These are phyloP conservation scores for Epistrophe grossulariae DNA, from an alignment of 2,888 invertebrate species.

Conservation along the genomic window DNA sequence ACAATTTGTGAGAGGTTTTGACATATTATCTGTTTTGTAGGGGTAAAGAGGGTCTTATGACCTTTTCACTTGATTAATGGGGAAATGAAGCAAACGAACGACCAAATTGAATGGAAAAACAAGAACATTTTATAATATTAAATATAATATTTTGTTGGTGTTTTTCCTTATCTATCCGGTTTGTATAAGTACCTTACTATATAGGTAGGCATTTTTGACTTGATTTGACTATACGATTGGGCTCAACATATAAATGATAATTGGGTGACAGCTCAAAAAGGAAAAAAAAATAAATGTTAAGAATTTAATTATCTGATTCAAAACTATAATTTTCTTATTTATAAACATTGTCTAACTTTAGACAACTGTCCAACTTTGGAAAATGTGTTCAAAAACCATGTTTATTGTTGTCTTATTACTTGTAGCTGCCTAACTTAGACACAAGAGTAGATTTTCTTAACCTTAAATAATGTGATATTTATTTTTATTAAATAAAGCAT, in stretches of 20 bases:
- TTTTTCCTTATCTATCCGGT: neutral
- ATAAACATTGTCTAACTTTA: no score
- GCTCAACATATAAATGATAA: neutral
- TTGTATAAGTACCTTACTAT: no score
- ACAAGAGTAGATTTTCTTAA: no score
- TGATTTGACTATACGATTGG: neutral
- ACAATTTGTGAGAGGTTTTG: constrained; percentile 29
- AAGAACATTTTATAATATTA: neutral
- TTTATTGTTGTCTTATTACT: no score
- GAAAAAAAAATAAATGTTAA: neutral
- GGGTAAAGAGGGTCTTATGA: constrained; percentile 38
- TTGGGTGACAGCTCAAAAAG: neutral
- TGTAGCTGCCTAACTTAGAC: no score
- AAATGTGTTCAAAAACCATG: no score
- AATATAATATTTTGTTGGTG: neutral
- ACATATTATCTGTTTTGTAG: constrained; percentile 8
- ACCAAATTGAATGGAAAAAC: constrained; percentile 51
- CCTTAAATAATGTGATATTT: no score
- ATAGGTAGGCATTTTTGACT: neutral
- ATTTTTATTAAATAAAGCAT: no score
- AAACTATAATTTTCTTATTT: no score
- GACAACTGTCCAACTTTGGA: no score
- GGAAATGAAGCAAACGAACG: constrained; percentile 47
- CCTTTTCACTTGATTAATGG: constrained; percentile 70
- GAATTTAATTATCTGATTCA: no score